These are phyloP conservation scores for Teleopsis dalmanni DNA, from an alignment of 1,140 invertebrate genomes.

Conservation along the genomic window DNA sequence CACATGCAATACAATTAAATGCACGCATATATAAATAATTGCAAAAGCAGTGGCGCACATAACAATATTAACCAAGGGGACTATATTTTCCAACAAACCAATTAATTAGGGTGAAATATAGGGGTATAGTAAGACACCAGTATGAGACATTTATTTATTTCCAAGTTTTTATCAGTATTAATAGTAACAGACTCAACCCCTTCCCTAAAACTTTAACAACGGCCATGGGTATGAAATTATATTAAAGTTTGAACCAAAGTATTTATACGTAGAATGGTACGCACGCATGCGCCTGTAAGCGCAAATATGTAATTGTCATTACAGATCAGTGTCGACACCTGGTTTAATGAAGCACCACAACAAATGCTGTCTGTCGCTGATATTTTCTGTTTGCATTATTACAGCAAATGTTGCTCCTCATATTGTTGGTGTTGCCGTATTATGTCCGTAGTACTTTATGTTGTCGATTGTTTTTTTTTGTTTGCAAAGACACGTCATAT, in stretches of 20 bases:
- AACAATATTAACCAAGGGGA: background rate
- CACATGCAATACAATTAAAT: background rate
- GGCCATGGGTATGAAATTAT: background rate
- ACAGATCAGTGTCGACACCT: conserved; percentile 38
- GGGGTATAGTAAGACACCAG: background rate
- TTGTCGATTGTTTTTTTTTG: background rate
- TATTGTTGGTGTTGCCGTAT: conserved; percentile 1
- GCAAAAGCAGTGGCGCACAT: background rate
- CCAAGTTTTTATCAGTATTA: background rate
- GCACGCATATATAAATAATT: background rate
- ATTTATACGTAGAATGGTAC: too few relatives aligned
- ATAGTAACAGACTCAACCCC: too few relatives aligned
- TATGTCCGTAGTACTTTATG: background rate
- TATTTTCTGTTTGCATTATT: too few relatives aligned
- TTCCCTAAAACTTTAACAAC: background rate
- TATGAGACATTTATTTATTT: background rate
- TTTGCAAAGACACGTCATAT: conserved; percentile 21
- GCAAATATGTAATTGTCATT: conserved; percentile 34
- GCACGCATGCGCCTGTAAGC: background rate
- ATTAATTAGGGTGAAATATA: background rate
- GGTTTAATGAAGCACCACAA: conserved; percentile 39
- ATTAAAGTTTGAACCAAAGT: background rate
- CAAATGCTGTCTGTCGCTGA: too few relatives aligned
- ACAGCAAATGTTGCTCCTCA: conserved; percentile 11
- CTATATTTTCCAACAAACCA: background rate